Evolutionary conservation across 2,113 vertebrate species (phyloP), one percentile per base, ranked within the genome.

Genomic region (Suricata suricatta): DNA sequence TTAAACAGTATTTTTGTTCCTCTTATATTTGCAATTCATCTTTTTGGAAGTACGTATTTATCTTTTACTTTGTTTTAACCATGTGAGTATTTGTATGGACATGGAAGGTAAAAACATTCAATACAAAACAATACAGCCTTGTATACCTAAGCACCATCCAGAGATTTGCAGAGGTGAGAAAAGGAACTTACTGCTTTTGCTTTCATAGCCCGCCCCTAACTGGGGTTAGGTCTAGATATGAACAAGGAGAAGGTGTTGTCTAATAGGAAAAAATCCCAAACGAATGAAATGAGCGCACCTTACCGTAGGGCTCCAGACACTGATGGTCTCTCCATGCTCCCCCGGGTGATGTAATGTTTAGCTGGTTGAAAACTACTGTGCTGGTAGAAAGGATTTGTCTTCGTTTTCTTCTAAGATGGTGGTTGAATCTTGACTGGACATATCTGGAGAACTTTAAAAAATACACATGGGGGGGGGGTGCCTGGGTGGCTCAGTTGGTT

Each of bases 21-120:
- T 86, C 16, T 88, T 72, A 27, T 60, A 41, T 69, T 19, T 8
- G 90, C 13, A 50, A 50, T 87, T 60, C 79, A 25, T 60, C 35
- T 69, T 69, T 88, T 63, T 63, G 54, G 47, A 90, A 79, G 17
- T 83, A 80, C 4, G 57, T n/a, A 44, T 77, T 71, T 29, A 93
- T 77, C 23, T 35, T 77, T 88, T 95, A 13, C 38, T 93, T 76
- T 33, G 4, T 80, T 63, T 92, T 94, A 68, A n/a, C 50, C 23
- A 35, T 50, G 29, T 74, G 27, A 91, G 23, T 29, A 72, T 85
- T 52, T 93, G 25, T 63, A 89, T 41, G 31, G 16, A 90, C 44
- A 7, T 90, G 0, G 21, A 74, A 96, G 71, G 35, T 71, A 68
- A 92, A 97, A 91, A 4, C 72, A 95, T 63, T 90, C 27, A 88